A percentile compares a stretch with the other conserved stretches of the same genome.
phyloP scores from a whole-genome alignment of 2,797 vertebrate genomes.

The Cyclopterus lumpus region DNA sequence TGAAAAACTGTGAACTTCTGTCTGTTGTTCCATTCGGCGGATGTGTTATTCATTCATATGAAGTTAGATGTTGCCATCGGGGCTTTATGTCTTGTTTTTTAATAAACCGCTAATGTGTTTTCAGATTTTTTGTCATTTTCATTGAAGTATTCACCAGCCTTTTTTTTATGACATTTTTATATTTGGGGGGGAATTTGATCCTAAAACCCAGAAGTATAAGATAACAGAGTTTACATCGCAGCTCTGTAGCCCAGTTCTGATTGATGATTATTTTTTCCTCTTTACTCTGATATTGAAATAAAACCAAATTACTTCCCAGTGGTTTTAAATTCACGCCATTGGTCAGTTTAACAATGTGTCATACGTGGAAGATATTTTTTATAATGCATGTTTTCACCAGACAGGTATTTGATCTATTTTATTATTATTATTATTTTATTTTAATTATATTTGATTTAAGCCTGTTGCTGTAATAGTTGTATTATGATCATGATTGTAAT shows the following conservation, averaged over 20 bases:
- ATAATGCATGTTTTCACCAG: neutral
- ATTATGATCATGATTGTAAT: neutral
- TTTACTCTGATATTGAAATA: neutral
- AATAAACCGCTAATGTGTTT: constrained; percentile 2
- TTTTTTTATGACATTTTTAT: neutral
- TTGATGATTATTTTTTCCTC: neutral
- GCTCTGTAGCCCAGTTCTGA: neutral
- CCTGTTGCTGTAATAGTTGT: neutral
- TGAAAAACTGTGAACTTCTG: constrained; percentile 8
- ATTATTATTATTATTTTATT: too few species aligned
- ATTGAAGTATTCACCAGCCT: neutral
- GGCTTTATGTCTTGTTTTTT: neutral
- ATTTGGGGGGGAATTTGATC: neutral
- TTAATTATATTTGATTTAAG: too few species aligned
- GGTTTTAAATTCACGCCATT: neutral
- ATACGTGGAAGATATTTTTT: neutral
- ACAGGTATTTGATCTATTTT: too few species aligned
- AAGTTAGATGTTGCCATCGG: neutral
- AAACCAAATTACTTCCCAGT: neutral
- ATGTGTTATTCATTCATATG: neutral
- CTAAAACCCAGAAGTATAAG: neutral
- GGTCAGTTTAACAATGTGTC: neutral
- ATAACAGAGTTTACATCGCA: neutral
- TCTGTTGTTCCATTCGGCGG: neutral
- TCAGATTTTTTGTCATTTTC: neutral